Conservation (phyloP, 2,797 vertebrate species). For the Onychomys arenicola region DNA sequence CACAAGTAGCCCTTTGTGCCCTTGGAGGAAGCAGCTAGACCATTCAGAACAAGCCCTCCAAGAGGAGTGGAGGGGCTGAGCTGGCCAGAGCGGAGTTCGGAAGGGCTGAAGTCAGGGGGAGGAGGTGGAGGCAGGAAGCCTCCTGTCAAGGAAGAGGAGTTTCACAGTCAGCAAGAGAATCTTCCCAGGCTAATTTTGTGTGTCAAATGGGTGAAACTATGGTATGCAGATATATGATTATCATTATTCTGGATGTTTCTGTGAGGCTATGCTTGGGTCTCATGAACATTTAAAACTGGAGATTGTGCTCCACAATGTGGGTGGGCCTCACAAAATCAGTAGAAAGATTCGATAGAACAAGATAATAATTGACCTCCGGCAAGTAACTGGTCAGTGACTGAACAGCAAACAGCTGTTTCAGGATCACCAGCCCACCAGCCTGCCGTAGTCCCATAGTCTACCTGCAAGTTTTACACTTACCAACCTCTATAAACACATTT, state of each 20-base stretch:
- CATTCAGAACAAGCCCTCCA: not conserved
- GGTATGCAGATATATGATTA: not conserved
- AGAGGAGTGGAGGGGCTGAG: not conserved
- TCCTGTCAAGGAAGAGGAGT: not conserved
- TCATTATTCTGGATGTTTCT: not conserved
- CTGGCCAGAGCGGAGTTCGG: not conserved
- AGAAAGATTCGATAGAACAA: not conserved
- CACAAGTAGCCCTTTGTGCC: not conserved
- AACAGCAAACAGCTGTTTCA: no score
- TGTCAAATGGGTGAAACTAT: no score
- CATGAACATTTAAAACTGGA: not conserved
- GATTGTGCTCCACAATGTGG: not conserved
- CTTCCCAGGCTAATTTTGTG: not conserved
- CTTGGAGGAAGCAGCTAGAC: no score
- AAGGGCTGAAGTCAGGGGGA: not conserved
- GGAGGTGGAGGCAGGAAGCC: not conserved
- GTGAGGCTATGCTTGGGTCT: not conserved
- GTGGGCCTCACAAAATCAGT: not conserved
- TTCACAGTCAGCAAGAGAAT: not conserved
- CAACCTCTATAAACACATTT: no score
- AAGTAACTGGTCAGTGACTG: not conserved
- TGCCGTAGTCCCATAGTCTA: not conserved
- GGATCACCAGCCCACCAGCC: not conserved
- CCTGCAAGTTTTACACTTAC: not conserved
- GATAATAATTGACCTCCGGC: no score